Conservation (phyloP, 2,797 vertebrate species). For the Cercopithecus mitis region DNA sequence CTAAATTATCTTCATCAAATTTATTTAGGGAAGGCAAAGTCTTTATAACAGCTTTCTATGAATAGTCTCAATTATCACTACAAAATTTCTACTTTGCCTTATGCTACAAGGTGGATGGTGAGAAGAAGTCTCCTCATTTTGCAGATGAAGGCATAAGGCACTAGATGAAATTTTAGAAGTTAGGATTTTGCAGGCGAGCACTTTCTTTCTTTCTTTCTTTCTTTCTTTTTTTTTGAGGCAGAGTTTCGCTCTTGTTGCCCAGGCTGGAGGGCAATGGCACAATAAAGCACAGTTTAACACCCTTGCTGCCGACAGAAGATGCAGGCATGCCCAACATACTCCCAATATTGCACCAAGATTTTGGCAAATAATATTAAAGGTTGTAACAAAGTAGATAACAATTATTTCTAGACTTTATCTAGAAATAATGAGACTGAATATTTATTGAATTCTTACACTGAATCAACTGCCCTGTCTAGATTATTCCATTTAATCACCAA, state of each 20-base stretch:
- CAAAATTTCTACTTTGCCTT: neutral
- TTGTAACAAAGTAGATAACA: neutral
- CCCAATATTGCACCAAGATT: neutral
- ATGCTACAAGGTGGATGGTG: neutral
- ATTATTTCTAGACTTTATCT: neutral
- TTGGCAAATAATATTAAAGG: neutral
- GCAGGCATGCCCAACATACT: neutral
- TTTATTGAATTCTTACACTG: neutral
- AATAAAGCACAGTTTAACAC: neutral
- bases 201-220: neutral
- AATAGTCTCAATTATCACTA: neutral
- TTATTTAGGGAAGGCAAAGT: neutral
- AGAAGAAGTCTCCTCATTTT: neutral
- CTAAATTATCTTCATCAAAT: constrained; percentile 24
- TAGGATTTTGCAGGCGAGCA: neutral
- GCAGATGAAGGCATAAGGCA: neutral
- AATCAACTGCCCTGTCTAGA: neutral
- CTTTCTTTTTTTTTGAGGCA: too few species aligned
- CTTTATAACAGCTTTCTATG: neutral
- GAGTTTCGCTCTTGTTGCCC: too few species aligned
- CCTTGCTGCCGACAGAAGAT: neutral
- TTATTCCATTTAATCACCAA: neutral
- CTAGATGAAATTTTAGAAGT: neutral
- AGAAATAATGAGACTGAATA: constrained; percentile 25
- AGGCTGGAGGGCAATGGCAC: too few species aligned